phyloP scores from a whole-genome alignment of 2,888 invertebrate genomes.

The Thecophora atra region DNA sequence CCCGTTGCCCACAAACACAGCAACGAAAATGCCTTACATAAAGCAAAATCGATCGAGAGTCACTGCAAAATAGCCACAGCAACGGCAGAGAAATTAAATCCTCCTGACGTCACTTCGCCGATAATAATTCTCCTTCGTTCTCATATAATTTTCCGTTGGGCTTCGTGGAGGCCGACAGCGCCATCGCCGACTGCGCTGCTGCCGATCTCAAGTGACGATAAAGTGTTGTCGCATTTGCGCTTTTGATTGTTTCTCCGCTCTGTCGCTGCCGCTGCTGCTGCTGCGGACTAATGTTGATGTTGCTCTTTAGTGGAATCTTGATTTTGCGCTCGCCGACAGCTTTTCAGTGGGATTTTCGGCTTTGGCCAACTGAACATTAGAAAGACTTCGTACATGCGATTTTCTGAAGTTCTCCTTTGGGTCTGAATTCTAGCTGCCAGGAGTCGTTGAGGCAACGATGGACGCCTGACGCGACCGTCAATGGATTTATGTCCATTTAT shows the following conservation, averaged over 20 bases:
- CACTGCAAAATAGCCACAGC: neutral
- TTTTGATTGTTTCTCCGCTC: slow-evolving; percentile 38
- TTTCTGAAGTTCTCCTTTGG: neutral
- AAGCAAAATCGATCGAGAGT: slow-evolving; percentile 3
- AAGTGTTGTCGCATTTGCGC: slow-evolving; percentile 55
- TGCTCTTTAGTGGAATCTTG: slow-evolving; percentile 3
- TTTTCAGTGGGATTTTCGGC: neutral
- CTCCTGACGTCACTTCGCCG: slow-evolving; percentile 5
- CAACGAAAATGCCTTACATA: neutral
- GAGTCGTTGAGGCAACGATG: neutral
- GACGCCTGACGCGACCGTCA: slow-evolving; percentile 5
- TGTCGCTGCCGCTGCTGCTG: neutral
- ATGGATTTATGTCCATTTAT: slow-evolving; percentile 12
- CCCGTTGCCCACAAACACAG: slow-evolving; percentile 5
- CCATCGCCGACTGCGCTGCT: slow-evolving; percentile 24
- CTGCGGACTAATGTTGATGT: neutral
- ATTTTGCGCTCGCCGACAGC: neutral
- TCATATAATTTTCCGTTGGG: neutral
- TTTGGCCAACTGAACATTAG: slow-evolving; percentile 18
- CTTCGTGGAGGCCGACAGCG: neutral
- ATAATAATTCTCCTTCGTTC: neutral
- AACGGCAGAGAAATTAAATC: neutral
- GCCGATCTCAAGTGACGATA: slow-evolving; percentile 57
- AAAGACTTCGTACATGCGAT: slow-evolving; percentile 40
- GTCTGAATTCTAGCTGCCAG: too few relatives aligned